These are phyloP conservation scores for Elmis aenea DNA, from an alignment of 2,888 invertebrate genomes.

Conservation along the genomic window DNA sequence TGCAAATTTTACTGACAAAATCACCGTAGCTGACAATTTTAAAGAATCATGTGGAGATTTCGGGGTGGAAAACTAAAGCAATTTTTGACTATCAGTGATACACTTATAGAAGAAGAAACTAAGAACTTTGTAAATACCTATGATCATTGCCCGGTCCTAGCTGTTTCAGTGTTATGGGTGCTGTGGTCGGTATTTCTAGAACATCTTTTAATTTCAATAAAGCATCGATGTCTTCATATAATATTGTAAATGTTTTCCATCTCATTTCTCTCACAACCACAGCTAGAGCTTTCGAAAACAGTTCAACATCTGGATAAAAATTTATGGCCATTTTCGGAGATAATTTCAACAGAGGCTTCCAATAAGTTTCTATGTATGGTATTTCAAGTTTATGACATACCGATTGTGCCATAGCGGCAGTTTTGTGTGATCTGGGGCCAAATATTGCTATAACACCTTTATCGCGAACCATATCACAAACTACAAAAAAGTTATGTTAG, in stretches of 20 bases:
- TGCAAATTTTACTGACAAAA: no score
- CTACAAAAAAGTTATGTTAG: no score
- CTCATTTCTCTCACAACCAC: conserved; percentile 63
- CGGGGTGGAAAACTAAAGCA: no score
- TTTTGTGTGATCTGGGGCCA: conserved; percentile 65
- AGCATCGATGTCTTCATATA: conserved; percentile 74
- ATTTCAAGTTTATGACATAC: conserved; percentile 79
- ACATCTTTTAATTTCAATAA: conserved; percentile 74
- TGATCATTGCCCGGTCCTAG: conserved; percentile 44
- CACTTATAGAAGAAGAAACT: no score
- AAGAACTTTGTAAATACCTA: no score
- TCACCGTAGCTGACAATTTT: no score
- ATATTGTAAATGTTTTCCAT: conserved; percentile 72
- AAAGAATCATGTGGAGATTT: no score
- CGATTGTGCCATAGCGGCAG: conserved; percentile 72
- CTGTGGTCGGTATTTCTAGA: conserved; percentile 61
- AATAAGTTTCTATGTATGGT: conserved; percentile 76
- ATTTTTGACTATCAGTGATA: no score
- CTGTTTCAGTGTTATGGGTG: conserved; percentile 59
- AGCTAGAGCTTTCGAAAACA: conserved; percentile 61
- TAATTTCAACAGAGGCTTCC: conserved; percentile 50
- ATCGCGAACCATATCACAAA: conserved; percentile 20
- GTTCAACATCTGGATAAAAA: conserved; percentile 64
- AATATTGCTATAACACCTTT: conserved; percentile 72
- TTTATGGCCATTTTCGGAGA: conserved; percentile 49